Evolutionary conservation across 2,797 vertebrate species (phyloP), one percentile per base, ranked within the genome.

Genomic region (Diceros bicornis): DNA sequence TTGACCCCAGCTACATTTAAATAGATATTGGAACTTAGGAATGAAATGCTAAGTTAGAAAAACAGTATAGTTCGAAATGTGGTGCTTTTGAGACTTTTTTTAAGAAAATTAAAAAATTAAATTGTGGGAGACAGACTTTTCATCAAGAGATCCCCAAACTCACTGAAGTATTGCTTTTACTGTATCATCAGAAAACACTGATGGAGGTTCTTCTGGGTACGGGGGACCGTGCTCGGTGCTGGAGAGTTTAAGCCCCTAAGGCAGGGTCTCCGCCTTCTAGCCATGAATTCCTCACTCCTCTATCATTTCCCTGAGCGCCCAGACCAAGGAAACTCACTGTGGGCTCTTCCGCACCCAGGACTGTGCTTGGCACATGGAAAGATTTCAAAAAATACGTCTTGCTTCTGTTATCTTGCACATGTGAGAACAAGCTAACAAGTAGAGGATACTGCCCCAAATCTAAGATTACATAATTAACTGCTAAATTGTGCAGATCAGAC

Each of bases 1-100:
- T 68, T 75, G 94, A 84, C 29, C 18, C 34, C 32, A 50, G 25
- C 18, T 81, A 66, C 77, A 2, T 44, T 88, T 79, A 91, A 75
- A 68, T 16, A 79, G 79, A 34, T 37, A 32, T 7, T 64, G 59
- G 34, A 89, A 64, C n/a, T 44, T 37, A 89, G 41, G 66, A 86
- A 94, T 72, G 14, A 55, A 1, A 29, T 18, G 0, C 44, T 52
- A 91, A 68, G 37, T 71, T 72, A 82, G 29, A 89, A 85, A 90
- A 93, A 61, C 27, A 47, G 21, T 14, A 9, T n/a, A 17, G 13
- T 91, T 84, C 81, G 75, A 89, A 16, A 68, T 32, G 23, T 14
- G 18, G 12, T 71, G 41, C 20, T 78, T 79, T 57, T 41, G 52
- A 50, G n/a, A 61, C 41, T 50, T 68, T 41, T 25, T 47, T 55